Evolutionary conservation across 2,888 invertebrate genomes (phyloP), one percentile per base, ranked within the genome.

Genomic region (Parascotia fuliginaria): DNA sequence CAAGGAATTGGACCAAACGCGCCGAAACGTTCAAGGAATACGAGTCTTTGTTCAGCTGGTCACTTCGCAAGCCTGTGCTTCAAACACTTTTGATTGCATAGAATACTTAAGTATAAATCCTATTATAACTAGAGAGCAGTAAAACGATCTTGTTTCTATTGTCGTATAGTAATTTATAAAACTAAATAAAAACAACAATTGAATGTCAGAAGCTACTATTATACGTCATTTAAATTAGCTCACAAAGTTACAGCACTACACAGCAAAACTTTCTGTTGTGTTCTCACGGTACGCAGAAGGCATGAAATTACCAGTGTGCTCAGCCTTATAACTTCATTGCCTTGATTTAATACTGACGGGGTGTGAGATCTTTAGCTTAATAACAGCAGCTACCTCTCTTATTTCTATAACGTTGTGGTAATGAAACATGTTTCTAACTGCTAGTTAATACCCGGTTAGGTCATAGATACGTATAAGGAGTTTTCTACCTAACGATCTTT

Each of bases 381-480:
- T n/a, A 33, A 31, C 2, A 29, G 29, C 5, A 7, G 9, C 11
- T 5, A 31, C 1, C 13, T 31, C 36, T 36, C 11, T 19, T 11
- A 41, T 42, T 31, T 31, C 38, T 41, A 44, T 2, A 29, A 38
- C 42, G 5, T 1, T 16, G 1, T 9, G 9, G 31, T 42, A 50
- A 42, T 27, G 44, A 56, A 53, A 39, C 4, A 56, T 45, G 48
- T 54, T 58, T 42, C 34, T n/a, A 49, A 37, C 33, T n/a, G 29
- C 27, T 54, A 36, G 51, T 65, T 58, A 42, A 27, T 42, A 61
- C 38, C 16, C 16, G 42, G 45, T 58, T 47, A 27, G 44, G 45
- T 50, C 42, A 52, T 39, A 27, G 9, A 27, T 52, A 36, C 62
- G 2, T 58, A 44, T 37, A 61, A 27, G 66, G 63, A 12, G 9